phyloP scores from a whole-genome alignment of 1,140 invertebrate species.

The Gonatopus flavifemur region DNA sequence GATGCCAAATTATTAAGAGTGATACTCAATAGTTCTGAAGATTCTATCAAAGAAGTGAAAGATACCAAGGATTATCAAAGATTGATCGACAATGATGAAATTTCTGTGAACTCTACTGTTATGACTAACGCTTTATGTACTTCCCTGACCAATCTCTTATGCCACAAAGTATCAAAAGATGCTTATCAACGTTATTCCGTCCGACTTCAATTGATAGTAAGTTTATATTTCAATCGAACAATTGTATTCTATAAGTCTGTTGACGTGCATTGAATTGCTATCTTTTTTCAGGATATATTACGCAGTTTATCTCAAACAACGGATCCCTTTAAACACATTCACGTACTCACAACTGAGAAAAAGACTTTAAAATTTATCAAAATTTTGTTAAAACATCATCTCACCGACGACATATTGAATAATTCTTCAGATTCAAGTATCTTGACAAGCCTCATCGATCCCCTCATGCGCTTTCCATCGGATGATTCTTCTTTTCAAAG shows the following conservation, averaged over 20 bases:
- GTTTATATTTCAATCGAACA: slow-evolving; percentile 25
- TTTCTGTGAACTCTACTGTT: slow-evolving; percentile 14
- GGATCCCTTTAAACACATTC: slow-evolving; percentile 19
- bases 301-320: slow-evolving; percentile 24
- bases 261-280: slow-evolving; percentile 1
- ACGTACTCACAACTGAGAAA: slow-evolving; percentile 21
- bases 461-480: slow-evolving; percentile 21
- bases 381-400: slow-evolving; percentile 35
- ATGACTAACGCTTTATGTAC: slow-evolving; percentile 27
- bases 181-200: slow-evolving; percentile 41
- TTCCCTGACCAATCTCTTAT: slow-evolving; percentile 35
- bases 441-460: slow-evolving; percentile 26
- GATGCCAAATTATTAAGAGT: slow-evolving; percentile 21
- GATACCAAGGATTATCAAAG: slow-evolving; percentile 23
- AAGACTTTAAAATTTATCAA: slow-evolving; percentile 18
- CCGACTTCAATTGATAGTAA: slow-evolving; percentile 37
- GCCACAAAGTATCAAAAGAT: slow-evolving; percentile 40
- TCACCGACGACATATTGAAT: slow-evolving; percentile 25
- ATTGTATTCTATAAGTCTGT: background rate
- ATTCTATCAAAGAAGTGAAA: slow-evolving; percentile 7
- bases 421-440: slow-evolving; percentile 8
- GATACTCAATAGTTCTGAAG: slow-evolving; percentile 22
- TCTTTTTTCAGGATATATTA: slow-evolving; percentile 28
- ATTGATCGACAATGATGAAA: slow-evolving; percentile 8
- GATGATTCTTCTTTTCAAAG: slow-evolving; percentile 14